phyloP scores from a whole-genome alignment of 92 coral and sea anemone species.

The Actinostola sp. region DNA sequence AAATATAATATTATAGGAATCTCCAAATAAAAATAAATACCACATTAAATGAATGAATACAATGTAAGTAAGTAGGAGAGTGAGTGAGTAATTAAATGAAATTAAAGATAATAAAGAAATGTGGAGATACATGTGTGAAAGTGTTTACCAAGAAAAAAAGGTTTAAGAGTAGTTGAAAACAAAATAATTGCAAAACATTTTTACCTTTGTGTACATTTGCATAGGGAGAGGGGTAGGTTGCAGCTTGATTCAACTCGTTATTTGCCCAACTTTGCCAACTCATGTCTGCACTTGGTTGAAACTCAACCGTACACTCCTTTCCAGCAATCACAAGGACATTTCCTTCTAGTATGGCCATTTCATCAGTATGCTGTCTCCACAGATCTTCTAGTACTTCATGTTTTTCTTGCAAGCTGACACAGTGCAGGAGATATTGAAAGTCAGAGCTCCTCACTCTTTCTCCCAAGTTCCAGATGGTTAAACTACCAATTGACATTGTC shows the following conservation, averaged over 20 bases:
- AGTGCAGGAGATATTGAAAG: conserved; percentile 56
- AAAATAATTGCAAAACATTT: too few relatives aligned
- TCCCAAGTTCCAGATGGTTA: conserved; percentile 71
- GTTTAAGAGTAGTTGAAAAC: too few relatives aligned
- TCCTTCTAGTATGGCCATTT: conserved; percentile 53
- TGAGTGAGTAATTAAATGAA: too few relatives aligned
- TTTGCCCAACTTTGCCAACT: conserved; percentile 77
- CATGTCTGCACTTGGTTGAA: conserved; percentile 65
- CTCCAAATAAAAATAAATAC: too few relatives aligned
- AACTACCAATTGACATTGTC: conserved; percentile 74
- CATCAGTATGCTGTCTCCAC: conserved; percentile 58
- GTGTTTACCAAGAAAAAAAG: too few relatives aligned
- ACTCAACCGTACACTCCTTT: conserved; percentile 59
- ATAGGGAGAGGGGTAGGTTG: conserved; percentile 68
- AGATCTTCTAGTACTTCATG: conserved; percentile 57
- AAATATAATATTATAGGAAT: too few relatives aligned
- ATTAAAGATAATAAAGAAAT: too few relatives aligned
- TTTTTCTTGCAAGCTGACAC: conserved; percentile 42
- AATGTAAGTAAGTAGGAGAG: too few relatives aligned
- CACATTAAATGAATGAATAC: too few relatives aligned
- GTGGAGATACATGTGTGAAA: too few relatives aligned
- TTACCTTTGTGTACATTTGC: conserved; percentile 58
- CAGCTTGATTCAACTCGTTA: conserved; percentile 60
- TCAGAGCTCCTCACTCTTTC: conserved; percentile 64
- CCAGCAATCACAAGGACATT: conserved; percentile 42